phyloP scores from a whole-genome alignment of 2,113 vertebrate species.

The Hemibates koningsi region DNA sequence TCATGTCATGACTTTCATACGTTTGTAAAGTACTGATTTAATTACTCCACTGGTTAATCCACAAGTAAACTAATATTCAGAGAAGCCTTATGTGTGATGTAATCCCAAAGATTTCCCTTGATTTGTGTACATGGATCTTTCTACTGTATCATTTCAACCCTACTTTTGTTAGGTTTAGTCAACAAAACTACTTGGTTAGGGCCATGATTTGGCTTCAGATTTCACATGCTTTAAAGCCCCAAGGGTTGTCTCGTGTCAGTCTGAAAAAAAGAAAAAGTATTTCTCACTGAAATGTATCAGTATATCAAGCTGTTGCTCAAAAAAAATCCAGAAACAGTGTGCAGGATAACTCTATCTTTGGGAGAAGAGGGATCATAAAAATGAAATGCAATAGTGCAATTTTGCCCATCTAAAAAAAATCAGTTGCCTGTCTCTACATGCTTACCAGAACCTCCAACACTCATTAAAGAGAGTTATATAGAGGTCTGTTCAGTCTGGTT shows the following conservation, averaged over 20 bases:
- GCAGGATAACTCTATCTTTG: background rate
- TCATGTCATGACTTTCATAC: background rate
- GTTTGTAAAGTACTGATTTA: background rate
- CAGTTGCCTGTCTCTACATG: background rate
- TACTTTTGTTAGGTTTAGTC: background rate
- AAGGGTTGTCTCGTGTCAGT: background rate
- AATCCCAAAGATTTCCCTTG: background rate
- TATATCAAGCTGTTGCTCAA: background rate
- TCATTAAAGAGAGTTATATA: background rate
- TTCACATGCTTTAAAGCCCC: background rate
- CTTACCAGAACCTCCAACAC: background rate
- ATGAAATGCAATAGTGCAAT: background rate
- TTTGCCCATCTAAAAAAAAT: background rate
- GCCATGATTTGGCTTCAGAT: background rate
- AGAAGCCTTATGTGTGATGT: background rate
- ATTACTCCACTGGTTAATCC: background rate
- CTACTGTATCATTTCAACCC: background rate
- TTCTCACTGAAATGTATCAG: background rate
- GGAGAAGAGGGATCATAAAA: background rate
- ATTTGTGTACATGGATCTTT: background rate
- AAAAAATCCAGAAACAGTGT: background rate
- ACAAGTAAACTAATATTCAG: background rate
- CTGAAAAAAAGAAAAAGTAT: background rate
- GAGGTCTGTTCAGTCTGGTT: background rate
- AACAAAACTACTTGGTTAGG: background rate